Conservation (phyloP, 2,888 invertebrate genomes). For the Thera britannica region DNA sequence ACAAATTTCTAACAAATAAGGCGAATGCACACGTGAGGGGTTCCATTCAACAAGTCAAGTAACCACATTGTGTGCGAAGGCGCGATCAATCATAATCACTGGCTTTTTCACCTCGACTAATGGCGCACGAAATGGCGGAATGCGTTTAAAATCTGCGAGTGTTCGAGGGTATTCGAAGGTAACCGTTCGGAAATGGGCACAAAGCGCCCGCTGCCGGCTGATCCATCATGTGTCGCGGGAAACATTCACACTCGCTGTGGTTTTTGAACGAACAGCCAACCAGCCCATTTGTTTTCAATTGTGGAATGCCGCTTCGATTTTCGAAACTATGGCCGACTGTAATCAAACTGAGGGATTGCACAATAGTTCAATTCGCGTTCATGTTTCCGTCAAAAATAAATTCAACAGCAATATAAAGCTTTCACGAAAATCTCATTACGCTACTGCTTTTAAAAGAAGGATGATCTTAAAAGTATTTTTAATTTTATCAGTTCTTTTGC, state of each 20-base stretch:
- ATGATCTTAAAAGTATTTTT: conserved; percentile 66
- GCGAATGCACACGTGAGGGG: conserved; percentile 70
- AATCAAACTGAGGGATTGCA: conserved; percentile 30
- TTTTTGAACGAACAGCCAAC: conserved; percentile 35
- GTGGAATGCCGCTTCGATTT: conserved; percentile 35
- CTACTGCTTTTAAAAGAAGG: conserved; percentile 32
- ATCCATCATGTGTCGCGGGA: conserved; percentile 76
- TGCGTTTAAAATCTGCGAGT: conserved; percentile 82
- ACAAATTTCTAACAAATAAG: conserved; percentile 66
- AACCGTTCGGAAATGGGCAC: conserved; percentile 80
- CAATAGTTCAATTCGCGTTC: conserved; percentile 17
- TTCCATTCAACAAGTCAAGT: conserved; percentile 78
- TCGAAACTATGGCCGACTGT: conserved; percentile 29
- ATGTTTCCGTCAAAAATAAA: background rate
- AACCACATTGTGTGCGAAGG: conserved; percentile 66
- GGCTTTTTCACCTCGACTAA: conserved; percentile 82
- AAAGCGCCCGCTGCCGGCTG: conserved; percentile 66
- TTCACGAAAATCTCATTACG: background rate
- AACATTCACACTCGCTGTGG: conserved; percentile 34
- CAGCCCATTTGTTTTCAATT: conserved; percentile 33
- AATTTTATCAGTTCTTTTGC: conserved; percentile 63
- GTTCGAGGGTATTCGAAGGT: conserved; percentile 74
- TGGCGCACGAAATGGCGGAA: conserved; percentile 81
- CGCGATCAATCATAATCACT: conserved; percentile 83
- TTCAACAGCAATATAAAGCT: background rate